phyloP scores from a whole-genome alignment of 2,113 vertebrate genomes.

The Poeciliopsis retropinna region DNA sequence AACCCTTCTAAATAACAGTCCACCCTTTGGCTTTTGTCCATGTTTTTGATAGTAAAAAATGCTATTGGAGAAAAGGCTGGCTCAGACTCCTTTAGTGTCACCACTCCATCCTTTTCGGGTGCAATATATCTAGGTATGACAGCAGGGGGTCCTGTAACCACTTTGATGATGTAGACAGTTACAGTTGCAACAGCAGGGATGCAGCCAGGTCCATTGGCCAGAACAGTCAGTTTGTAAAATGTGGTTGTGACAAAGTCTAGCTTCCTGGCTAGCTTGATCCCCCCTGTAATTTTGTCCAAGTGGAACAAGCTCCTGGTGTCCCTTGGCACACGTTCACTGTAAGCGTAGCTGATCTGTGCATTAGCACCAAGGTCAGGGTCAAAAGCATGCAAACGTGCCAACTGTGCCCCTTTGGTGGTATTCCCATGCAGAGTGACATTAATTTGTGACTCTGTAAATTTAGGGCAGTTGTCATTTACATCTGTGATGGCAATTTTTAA shows the following conservation, averaged over 20 bases:
- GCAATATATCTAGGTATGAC: slow-evolving; percentile 92
- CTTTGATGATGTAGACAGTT: slow-evolving; percentile 85
- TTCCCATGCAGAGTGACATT: slow-evolving; percentile 91
- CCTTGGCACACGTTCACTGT: slow-evolving; percentile 91
- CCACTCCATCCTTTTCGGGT: slow-evolving; percentile 86
- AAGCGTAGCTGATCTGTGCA: slow-evolving; percentile 90
- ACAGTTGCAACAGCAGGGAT: slow-evolving; percentile 92
- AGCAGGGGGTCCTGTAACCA: slow-evolving; percentile 85
- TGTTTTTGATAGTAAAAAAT: slow-evolving; percentile 93
- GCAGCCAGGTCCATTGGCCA: slow-evolving; percentile 92
- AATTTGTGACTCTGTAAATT: slow-evolving; percentile 86
- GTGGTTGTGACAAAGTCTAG: slow-evolving; percentile 81
- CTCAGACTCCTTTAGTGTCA: slow-evolving; percentile 92
- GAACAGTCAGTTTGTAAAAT: slow-evolving; percentile 87
- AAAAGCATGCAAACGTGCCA: slow-evolving; percentile 85
- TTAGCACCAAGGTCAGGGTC: slow-evolving; percentile 91
- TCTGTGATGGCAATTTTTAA: slow-evolving; percentile 92
- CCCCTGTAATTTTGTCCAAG: slow-evolving; percentile 86
- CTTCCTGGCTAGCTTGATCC: slow-evolving; percentile 84
- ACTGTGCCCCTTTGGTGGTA: slow-evolving; percentile 82
- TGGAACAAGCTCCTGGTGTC: slow-evolving; percentile 87
- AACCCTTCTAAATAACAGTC: slow-evolving; percentile 88
- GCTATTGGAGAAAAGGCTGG: slow-evolving; percentile 91
- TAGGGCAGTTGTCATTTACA: slow-evolving; percentile 96
- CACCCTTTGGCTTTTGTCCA: slow-evolving; percentile 84